Conservation (phyloP, 2,113 vertebrate genomes). For the Pollimyrus isidori region DNA sequence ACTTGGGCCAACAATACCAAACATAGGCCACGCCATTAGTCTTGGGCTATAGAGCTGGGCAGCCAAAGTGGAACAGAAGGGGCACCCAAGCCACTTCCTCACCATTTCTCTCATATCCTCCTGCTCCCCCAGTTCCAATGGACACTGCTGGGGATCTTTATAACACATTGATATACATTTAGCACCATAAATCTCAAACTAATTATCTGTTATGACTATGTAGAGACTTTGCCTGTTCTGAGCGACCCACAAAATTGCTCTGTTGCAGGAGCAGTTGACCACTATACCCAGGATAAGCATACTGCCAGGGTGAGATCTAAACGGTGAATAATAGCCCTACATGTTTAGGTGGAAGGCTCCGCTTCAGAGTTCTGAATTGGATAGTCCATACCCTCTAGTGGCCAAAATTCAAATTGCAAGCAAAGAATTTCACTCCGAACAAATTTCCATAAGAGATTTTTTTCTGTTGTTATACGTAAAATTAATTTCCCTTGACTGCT, state of each 20-base stretch:
- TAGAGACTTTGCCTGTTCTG: neutral
- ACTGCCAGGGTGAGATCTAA: neutral
- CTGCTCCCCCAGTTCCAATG: conserved; percentile 4
- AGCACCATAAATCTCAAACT: conserved; percentile 29
- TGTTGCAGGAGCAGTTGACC: neutral
- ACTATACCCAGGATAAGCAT: conserved; percentile 6
- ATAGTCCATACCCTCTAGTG: conserved; percentile 58
- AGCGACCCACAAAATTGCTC: neutral
- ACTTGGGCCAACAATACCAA: neutral
- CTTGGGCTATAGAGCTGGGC: neutral
- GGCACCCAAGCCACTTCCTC: neutral
- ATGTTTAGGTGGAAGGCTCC: conserved; percentile 1
- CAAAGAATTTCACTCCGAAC: neutral
- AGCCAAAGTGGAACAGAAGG: neutral
- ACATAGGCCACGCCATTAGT: neutral
- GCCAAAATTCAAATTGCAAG: conserved; percentile 36
- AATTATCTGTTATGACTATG: neutral
- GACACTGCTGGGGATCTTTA: neutral
- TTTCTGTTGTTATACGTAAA: neutral
- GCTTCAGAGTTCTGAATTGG: conserved; percentile 25
- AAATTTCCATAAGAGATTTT: neutral
- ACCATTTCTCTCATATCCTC: neutral
- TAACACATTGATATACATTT: neutral
- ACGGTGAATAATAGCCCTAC: neutral
- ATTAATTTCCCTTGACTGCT: neutral